Base-by-base conservation (phyloP, 2,113 vertebrate species). In the Hemiprocne comata region DNA sequence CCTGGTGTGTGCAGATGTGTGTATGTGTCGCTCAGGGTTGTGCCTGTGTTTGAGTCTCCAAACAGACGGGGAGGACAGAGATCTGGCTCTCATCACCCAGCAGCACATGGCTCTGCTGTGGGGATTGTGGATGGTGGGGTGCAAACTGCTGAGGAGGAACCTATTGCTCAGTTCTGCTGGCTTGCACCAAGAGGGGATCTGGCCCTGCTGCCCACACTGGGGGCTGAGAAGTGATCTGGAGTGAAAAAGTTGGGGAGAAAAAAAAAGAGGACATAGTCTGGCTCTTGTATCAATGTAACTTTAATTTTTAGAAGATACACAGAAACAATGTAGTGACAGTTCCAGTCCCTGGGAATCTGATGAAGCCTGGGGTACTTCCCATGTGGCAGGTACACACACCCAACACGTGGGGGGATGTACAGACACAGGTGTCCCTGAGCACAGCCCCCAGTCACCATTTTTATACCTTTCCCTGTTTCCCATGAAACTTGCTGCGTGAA, bases 1-100 rank as follows among this genome's bases (percentile, higher is more conserved):
- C n/a, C 53, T 31, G 13, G 10, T 29, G 71, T 6, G 8, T 28
- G 57, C 57, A 76, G 0, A 0, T 16, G n/a, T 12, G 51, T n/a
- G 62, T 40, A 20, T 7, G 0, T 23, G 57, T 79, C 5, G 0
- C 64, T 50, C 2, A 2, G 66, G 71, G 26, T 10, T 2, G 2
- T 65, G 69, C n/a, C 61, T 40, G 31, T 17, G 19, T 26, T 62
- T 42, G 61, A 48, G 36, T 89, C 21, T 87, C 66, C 15, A 1
- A 7, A 4, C 36, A 21, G 40, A 15, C 0, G 2, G 38, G 10
- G 31, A 44, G n/a, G 53, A 53, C 11, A 8, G 50, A 44, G 48
- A 40, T 65, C 55, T 86, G 62, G 38, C 42, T 84, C 9, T 77
- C 60, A 53, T 17, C 44, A 29, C 55, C 28, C 77, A 38, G 34